Percentiles rank a stretch among this genome's conserved stretches.
phyloP scores from a whole-genome alignment of 2,797 vertebrate genomes.

The Hybognathus amarus region DNA sequence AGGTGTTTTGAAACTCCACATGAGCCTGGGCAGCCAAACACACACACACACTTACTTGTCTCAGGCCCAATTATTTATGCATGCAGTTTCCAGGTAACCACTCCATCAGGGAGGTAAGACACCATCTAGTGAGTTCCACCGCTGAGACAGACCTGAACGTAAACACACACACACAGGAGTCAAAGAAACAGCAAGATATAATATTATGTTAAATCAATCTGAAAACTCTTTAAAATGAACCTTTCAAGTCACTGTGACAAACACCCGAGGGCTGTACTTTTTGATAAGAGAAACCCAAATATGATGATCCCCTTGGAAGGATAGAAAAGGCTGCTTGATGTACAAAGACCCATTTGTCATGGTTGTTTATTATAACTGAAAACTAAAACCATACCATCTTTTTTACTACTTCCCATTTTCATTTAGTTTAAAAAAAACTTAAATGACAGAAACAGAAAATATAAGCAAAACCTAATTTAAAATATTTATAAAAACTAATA shows the following conservation, averaged over 20 bases:
- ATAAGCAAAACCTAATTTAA: background rate
- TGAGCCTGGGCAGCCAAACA: conserved; percentile 10
- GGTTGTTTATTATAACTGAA: background rate
- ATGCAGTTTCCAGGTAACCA: conserved; percentile 55
- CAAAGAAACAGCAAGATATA: conserved; percentile 39
- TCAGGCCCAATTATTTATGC: conserved; percentile 41
- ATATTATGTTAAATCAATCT: conserved; percentile 32
- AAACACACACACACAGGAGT: conserved; percentile 46
- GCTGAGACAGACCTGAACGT: conserved; percentile 46
- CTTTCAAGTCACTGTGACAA: background rate
- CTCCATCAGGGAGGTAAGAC: conserved; percentile 39
- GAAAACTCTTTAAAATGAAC: conserved; percentile 15
- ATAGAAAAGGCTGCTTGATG: background rate
- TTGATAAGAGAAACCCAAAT: background rate
- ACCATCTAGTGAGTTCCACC: conserved; percentile 24
- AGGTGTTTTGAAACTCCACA: conserved; percentile 39
- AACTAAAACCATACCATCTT: background rate
- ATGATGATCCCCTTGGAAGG: background rate
- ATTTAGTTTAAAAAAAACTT: background rate
- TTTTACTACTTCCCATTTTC: background rate
- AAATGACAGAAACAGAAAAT: background rate
- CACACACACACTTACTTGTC: conserved; percentile 28
- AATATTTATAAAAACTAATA: background rate
- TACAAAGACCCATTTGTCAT: background rate
- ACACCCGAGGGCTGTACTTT: background rate